Evolutionary conservation across 2,113 vertebrate species (phyloP), one percentile per base, ranked within the genome.

Genomic region (Zonotrichia leucophrys): DNA sequence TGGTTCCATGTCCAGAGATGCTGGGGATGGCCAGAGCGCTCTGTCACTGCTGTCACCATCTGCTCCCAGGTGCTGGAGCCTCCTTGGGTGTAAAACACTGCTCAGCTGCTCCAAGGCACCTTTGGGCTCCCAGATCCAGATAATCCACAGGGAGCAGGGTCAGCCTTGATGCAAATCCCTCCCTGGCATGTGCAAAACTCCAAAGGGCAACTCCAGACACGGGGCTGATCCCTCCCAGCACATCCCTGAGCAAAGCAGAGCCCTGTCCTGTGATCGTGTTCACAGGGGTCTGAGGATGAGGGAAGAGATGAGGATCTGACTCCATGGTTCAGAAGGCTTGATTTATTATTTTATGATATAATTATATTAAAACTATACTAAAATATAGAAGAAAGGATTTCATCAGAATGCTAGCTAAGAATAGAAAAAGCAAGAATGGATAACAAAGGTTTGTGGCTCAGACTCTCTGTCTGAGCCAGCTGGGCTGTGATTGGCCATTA

Each of bases 81-180:
- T 47, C 24, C 35, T 30, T 14, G 2, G 67, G 31, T 33, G 13
- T n/a, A 31, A 25, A 66, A 7, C 1, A 0, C 47, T 28, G 28
- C 11, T 63, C 15, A 18, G 42, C 9, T n/a, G n/a, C 1, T 53
- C 10, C 47, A 44, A 41, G 21, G 59, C 15, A 31, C 2, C 69
- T 49, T 6, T 13, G 47, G 31, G 16, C 19, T 49, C 74, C 46
- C 2, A 2, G 30, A 77, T 33, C 6, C 37, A 27, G 15, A 7
- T 7, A 44, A 84, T 13, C 8, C 2, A 0, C 17, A 0, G 0
- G 58, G 15, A 77, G 14, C 0, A 3, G 25, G 16, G 10, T 9
- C 47, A 81, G 55, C 11, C 28, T 30, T 13, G 28, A 12, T 0
- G 15, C 5, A 90, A 64, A 63, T n/a, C 35, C 44, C 30, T 41